Conservation (phyloP, 2,113 vertebrate genomes). For the Ammospiza caudacuta region DNA sequence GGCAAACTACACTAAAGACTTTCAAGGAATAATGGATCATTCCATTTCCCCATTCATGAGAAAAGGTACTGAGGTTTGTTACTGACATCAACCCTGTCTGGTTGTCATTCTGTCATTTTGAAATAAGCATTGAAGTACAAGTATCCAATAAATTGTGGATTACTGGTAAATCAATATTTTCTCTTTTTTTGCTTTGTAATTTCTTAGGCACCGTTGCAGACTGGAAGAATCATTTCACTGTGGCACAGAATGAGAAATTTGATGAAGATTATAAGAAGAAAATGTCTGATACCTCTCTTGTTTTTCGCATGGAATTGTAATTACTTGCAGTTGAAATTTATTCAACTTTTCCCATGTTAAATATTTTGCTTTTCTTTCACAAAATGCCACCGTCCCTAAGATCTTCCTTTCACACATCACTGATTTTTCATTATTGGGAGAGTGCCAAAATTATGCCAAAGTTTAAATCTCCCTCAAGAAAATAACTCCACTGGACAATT, state of each 20-base stretch:
- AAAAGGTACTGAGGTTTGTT: slow-evolving; percentile 60
- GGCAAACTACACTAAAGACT: slow-evolving; percentile 56
- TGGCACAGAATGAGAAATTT: slow-evolving; percentile 83
- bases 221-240: slow-evolving; percentile 89
- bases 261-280: slow-evolving; percentile 72
- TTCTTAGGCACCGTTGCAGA: slow-evolving; percentile 84
- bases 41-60: slow-evolving; percentile 70
- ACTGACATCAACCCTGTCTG: neutral
- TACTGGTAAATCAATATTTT: neutral
- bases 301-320: slow-evolving; percentile 67
- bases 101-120: neutral
- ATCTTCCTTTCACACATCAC: neutral
- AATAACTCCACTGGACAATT: neutral
- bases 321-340: neutral
- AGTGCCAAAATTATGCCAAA: neutral
- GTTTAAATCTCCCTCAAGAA: neutral
- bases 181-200: neutral
- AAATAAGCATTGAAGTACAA: neutral
- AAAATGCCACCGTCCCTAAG: neutral
- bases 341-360: neutral
- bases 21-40: slow-evolving; percentile 50
- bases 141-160: neutral
- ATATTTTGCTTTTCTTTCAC: neutral
- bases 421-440: neutral
- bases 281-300: slow-evolving; percentile 66